phyloP scores from a whole-genome alignment of 2,888 invertebrate species.

The Melieria omissa region DNA sequence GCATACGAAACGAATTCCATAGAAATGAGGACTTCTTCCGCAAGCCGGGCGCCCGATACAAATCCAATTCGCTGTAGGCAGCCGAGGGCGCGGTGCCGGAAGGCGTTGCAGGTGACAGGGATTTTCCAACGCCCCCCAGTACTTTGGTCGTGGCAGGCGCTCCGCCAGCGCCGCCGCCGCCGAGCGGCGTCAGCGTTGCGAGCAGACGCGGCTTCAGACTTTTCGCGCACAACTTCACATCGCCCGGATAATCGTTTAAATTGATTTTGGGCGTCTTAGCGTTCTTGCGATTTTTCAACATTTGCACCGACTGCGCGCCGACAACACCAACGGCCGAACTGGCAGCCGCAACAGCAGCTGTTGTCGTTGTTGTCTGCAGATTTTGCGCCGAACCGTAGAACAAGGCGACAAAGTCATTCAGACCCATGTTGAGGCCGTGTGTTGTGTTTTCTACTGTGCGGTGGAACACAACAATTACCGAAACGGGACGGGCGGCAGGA shows the following conservation, averaged over 20 bases:
- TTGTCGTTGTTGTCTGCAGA: constrained; percentile 50
- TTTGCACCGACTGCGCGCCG: constrained; percentile 49
- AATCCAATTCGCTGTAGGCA: constrained; percentile 60
- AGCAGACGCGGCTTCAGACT: constrained; percentile 40
- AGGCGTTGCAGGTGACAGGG: constrained; percentile 40
- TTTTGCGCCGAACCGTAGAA: constrained; percentile 65
- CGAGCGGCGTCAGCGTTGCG: constrained; percentile 37
- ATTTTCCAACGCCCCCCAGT: constrained; percentile 30
- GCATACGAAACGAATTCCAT: constrained; percentile 66
- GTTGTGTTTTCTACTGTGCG: constrained; percentile 8
- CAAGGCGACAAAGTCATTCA: constrained; percentile 66
- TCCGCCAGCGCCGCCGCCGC: constrained; percentile 22
- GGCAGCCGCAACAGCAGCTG: constrained; percentile 37
- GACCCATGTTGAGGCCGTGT: constrained; percentile 55
- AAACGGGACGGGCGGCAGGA: constrained; percentile 7
- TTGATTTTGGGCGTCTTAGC: constrained; percentile 57
- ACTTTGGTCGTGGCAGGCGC: constrained; percentile 2
- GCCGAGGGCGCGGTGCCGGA: constrained; percentile 36
- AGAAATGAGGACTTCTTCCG: constrained; percentile 61
- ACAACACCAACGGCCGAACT: constrained; percentile 13
- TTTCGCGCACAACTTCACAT: constrained; percentile 49
- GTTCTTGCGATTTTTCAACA: constrained; percentile 64
- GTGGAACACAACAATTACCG: constrained; percentile 14
- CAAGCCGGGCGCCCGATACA: constrained; percentile 56
- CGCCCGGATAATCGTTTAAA: constrained; percentile 58